Conservation (phyloP, 1,140 invertebrate species). For the Frieseomelitta varia region DNA sequence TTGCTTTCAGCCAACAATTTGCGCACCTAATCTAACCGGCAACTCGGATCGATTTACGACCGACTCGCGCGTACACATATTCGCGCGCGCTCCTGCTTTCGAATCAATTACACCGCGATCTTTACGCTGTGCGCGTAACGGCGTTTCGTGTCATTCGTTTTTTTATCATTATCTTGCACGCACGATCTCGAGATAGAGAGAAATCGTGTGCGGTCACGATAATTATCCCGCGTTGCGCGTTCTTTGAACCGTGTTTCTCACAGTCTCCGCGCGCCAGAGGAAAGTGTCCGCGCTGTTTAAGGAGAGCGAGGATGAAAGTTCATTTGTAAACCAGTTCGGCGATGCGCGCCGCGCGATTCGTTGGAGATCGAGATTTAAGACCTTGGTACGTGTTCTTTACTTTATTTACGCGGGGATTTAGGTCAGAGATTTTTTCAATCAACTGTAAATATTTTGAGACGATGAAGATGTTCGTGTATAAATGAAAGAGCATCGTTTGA, state of each 20-base stretch:
- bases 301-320: slow-evolving; percentile 20
- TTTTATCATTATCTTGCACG: neutral
- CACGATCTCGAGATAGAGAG: neutral
- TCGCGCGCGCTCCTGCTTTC: neutral
- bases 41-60: neutral
- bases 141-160: too few species aligned
- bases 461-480: too few species aligned
- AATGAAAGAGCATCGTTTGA: too few species aligned
- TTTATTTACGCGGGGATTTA: neutral
- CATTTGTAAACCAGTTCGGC: neutral
- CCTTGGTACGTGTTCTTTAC: neutral
- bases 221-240: neutral
- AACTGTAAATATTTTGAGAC: too few species aligned
- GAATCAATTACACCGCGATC: neutral
- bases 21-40: neutral
- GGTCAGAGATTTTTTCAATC: neutral
- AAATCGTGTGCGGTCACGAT: neutral
- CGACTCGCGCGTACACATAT: neutral
- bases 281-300: slow-evolving; percentile 9
- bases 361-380: slow-evolving; percentile 12
- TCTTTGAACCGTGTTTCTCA: slow-evolving; percentile 4
- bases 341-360: neutral
- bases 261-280: neutral
- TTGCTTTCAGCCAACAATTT: slow-evolving; percentile 8
- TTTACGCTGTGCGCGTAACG: neutral